Percentiles rank a stretch among this genome's conserved stretches.
Evolutionary conservation across 2,888 invertebrate genomes (phyloP).

Genomic region (Oscheius sp.): DNA sequence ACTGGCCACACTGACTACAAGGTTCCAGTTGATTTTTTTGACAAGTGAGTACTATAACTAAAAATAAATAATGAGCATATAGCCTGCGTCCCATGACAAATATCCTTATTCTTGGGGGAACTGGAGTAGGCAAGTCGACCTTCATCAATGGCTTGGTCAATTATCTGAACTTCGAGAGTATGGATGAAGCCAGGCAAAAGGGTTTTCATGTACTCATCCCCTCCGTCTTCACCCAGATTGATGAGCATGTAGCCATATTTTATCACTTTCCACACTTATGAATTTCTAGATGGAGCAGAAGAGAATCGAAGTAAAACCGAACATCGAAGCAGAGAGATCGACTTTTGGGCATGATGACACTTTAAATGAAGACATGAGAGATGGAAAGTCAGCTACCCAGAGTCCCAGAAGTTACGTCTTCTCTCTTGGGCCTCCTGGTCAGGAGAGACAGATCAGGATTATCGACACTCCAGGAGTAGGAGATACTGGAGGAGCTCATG

Average conservation of each 20-base stretch:
- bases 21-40: neutral
- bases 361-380: neutral
- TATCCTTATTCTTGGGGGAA: neutral
- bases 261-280: too few species aligned
- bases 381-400: constrained; percentile 13
- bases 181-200: neutral
- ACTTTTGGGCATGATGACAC: neutral
- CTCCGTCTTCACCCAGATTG: neutral
- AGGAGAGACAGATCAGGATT: constrained; percentile 7
- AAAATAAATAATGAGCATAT: too few species aligned
- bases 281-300: neutral
- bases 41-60: neutral
- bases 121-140: neutral
- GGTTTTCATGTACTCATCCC: neutral
- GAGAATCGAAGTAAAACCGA: neutral
- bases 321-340: neutral
- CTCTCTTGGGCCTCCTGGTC: neutral
- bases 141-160: constrained; percentile 2
- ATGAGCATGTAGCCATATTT: neutral
- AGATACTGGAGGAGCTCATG: neutral
- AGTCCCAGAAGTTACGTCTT: constrained; percentile 11
- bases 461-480: constrained; percentile 25
- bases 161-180: neutral
- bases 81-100: constrained; percentile 4
- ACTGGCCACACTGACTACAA: too few species aligned